Evolutionary conservation across 2,888 invertebrate genomes (phyloP), one percentile per base, ranked within the genome.

Genomic region (Poecilobothrus nobilitatus): DNA sequence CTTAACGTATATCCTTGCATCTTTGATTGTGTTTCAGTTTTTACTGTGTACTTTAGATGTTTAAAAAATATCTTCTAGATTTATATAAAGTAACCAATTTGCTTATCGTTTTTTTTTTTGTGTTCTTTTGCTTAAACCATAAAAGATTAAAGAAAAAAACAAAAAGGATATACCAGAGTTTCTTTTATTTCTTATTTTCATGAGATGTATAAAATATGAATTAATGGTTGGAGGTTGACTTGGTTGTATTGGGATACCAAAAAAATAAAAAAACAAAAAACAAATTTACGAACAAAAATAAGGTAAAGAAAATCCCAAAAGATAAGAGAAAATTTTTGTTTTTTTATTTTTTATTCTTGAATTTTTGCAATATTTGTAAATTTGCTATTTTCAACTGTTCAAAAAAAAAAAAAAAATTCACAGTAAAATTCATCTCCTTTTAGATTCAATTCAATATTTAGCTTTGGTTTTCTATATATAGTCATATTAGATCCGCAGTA

Each of bases 51-150:
- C 18, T 53, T 37, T 53, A n/a, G 53, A 53, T 53, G 6, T 53
- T 41, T 15, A 53, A 37, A n/a, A 53, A 53, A 18, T 53, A 53
- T 37, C 8, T 53, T 53, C 2, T 6, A 53, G 53, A 15, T 53
- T 53, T 53, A n/a, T 53, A 12, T 53, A 53, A 53, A 53, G 53
- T 53, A 53, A 53, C 53, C 53, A 53, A 18, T 53, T 53, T 53
- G 53, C 15, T 18, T 53, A 53, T 53, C 53, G 9, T 53, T 53
- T 53, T 37, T 53, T 53, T 53, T 53, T 18, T n/a, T 53, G 1
- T 53, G 15, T 53, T 2, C 53, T 53, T 18, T 18, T 12, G 15
- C 18, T 18, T 18, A 53, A 53, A 53, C 15, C 18, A 53, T 53
- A 12, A 18, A 53, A 53, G 53, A 53, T 18, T 18, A 18, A 53